phyloP scores from a whole-genome alignment of 1,140 invertebrate genomes.

The Drosophila parvula region DNA sequence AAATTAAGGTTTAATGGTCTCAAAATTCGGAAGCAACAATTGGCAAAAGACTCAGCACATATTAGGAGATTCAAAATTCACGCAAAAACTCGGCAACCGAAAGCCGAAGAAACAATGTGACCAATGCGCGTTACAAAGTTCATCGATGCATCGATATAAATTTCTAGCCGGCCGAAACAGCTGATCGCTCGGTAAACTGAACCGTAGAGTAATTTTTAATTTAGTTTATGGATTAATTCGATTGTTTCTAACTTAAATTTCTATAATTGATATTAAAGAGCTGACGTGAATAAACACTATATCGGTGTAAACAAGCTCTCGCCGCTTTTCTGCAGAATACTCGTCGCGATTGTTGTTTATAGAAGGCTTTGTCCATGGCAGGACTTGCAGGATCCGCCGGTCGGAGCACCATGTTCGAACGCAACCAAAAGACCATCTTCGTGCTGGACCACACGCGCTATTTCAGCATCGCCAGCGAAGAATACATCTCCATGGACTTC shows the following conservation, averaged over 20 bases:
- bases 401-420: slow-evolving; percentile 70
- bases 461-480: slow-evolving; percentile 94
- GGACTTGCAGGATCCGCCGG: slow-evolving; percentile 4
- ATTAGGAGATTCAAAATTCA: background rate
- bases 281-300: background rate
- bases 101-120: background rate
- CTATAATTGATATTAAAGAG: background rate
- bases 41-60: too few relatives aligned
- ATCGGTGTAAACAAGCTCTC: background rate
- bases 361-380: background rate
- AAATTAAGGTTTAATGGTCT: background rate
- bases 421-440: slow-evolving; percentile 97
- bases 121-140: background rate
- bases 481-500: slow-evolving; percentile 95
- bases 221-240: background rate
- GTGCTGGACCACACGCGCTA: slow-evolving; percentile 96
- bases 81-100: background rate
- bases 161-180: background rate
- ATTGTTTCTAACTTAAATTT: background rate
- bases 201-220: background rate
- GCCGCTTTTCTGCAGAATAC: background rate
- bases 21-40: background rate
- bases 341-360: background rate
- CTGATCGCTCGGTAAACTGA: background rate
- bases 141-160: background rate